A percentile compares a stretch with the other conserved stretches of the same genome.
Conservation (phyloP, 2,797 vertebrate genomes). For the Ctenopoma kingsleyae region DNA sequence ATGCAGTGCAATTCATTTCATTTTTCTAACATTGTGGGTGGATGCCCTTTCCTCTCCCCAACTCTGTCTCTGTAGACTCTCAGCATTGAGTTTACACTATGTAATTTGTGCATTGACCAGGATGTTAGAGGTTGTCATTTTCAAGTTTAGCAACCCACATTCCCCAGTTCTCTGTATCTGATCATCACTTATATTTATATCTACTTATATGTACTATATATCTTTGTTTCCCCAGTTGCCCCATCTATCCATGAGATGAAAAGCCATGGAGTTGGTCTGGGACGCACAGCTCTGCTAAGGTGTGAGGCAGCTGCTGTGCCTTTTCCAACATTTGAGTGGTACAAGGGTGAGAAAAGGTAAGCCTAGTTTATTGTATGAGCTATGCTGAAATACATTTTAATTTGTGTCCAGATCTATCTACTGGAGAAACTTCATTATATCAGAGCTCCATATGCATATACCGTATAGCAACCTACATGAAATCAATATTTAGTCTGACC, state of each 20-base stretch:
- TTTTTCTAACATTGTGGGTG: constrained; percentile 67
- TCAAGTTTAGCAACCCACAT: constrained; percentile 35
- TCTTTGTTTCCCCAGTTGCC: constrained; percentile 85
- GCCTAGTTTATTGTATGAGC: constrained; percentile 37
- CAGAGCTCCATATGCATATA: too few species aligned
- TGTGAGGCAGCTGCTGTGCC: constrained; percentile 97
- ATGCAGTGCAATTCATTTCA: constrained; percentile 78
- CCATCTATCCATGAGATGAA: constrained; percentile 98
- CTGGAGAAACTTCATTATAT: neutral
- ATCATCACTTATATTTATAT: neutral
- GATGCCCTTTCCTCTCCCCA: constrained; percentile 51
- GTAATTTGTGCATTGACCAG: constrained; percentile 48
- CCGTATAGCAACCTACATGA: neutral
- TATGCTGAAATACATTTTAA: neutral
- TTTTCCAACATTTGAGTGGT: constrained; percentile 94
- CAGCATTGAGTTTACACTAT: constrained; percentile 47
- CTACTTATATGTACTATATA: neutral
- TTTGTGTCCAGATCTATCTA: neutral
- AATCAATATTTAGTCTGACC: neutral
- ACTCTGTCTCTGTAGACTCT: constrained; percentile 45
- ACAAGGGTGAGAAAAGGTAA: constrained; percentile 98
- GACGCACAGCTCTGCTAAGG: constrained; percentile 92
- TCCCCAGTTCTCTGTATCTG: constrained; percentile 19
- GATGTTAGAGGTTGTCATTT: constrained; percentile 35
- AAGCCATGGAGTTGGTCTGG: constrained; percentile 89